Conservation (phyloP, 2,888 invertebrate species). For the Phrixothrix hirtus region DNA sequence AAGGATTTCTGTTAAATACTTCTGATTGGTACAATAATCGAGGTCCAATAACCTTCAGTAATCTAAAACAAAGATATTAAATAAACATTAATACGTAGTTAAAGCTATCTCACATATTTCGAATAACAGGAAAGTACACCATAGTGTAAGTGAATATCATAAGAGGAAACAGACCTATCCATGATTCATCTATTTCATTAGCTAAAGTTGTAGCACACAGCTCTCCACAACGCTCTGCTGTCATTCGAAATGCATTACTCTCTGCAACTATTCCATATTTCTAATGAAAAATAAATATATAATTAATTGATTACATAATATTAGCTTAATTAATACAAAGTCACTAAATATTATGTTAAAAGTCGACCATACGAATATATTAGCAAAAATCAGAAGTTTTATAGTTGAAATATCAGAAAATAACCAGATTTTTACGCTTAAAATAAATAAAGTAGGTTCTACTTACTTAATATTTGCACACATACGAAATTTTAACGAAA, state of each 20-base stretch:
- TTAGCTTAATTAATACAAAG: too few species aligned
- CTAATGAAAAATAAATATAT: too few species aligned
- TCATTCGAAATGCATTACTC: conserved; percentile 58
- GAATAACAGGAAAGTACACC: conserved; percentile 63
- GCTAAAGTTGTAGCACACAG: conserved; percentile 64
- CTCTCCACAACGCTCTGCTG: conserved; percentile 62
- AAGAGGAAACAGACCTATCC: conserved; percentile 71
- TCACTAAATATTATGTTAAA: too few species aligned
- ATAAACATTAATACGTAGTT: not conserved
- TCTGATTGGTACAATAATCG: conserved; percentile 52
- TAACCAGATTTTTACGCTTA: too few species aligned
- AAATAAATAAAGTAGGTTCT: too few species aligned
- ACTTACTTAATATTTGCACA: too few species aligned
- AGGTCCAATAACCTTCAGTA: conserved; percentile 51
- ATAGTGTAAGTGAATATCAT: conserved; percentile 62
- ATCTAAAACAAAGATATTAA: conserved; percentile 49
- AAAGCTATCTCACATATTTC: conserved; percentile 53
- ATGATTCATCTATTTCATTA: conserved; percentile 66
- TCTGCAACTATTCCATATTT: conserved; percentile 52
- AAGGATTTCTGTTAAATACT: too few species aligned
- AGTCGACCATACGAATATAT: too few species aligned
- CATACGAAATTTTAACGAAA: too few species aligned
- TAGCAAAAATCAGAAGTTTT: too few species aligned
- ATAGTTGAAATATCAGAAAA: too few species aligned
- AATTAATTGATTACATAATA: too few species aligned